These are phyloP conservation scores for Caenorhabditis angaria DNA, from an alignment of 2,888 invertebrate species.

Conservation along the genomic window DNA sequence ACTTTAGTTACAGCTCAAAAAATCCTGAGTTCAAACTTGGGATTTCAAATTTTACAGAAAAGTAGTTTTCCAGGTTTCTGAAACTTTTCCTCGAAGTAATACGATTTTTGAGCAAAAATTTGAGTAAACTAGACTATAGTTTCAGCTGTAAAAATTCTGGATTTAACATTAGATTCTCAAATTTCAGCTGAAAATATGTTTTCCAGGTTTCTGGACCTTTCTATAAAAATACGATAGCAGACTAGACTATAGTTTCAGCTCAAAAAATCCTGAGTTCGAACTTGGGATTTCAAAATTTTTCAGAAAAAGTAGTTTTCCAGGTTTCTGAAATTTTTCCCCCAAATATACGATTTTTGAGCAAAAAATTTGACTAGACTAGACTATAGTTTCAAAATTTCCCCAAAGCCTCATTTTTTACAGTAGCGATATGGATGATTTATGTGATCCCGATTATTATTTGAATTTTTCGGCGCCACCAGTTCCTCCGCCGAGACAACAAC, in stretches of 20 bases:
- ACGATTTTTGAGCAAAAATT: too few species aligned
- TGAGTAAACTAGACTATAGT: too few species aligned
- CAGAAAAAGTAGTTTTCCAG: neutral
- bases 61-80: neutral
- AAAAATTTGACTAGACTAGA: too few species aligned
- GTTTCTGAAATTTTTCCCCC: neutral
- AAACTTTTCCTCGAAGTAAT: neutral
- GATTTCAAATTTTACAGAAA: neutral
- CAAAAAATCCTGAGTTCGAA: neutral
- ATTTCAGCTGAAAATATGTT: too few species aligned
- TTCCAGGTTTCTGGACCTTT: too few species aligned
- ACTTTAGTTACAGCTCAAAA: too few species aligned
- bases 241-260: too few species aligned
- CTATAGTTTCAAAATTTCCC: too few species aligned
- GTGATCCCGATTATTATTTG: conserved; percentile 71
- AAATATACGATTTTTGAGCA: neutral
- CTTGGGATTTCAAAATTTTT: neutral
- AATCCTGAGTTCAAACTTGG: neutral
- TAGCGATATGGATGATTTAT: conserved; percentile 70
- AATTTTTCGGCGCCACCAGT: conserved; percentile 50
- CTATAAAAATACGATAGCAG: neutral
- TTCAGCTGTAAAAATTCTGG: too few species aligned
- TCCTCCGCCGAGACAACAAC: conserved; percentile 42
- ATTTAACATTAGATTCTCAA: too few species aligned
- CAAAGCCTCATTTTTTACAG: too few species aligned